These are phyloP conservation scores for Liasis olivaceus DNA, from an alignment of 2,797 vertebrate species.

Conservation along the genomic window DNA sequence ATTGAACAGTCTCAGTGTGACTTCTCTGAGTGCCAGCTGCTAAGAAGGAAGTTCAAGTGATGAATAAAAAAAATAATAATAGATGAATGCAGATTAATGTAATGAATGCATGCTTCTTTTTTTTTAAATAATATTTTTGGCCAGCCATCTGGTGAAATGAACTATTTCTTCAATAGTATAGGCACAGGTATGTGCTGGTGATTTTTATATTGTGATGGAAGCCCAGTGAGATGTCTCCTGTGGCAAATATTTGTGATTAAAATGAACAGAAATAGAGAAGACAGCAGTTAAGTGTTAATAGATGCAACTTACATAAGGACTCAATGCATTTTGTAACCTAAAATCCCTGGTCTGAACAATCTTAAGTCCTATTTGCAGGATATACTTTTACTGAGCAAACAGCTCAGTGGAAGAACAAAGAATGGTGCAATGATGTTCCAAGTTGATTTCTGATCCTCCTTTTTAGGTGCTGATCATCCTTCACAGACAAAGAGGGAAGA, in stretches of 20 bases:
- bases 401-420: background rate
- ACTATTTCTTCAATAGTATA: background rate
- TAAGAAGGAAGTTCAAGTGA: background rate
- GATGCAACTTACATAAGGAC: background rate
- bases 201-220: background rate
- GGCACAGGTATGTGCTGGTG: background rate
- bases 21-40: slow-evolving; percentile 38
- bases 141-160: background rate
- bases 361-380: no score
- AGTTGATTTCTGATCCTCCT: background rate
- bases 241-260: background rate
- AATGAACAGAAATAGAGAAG: background rate
- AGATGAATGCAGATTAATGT: background rate
- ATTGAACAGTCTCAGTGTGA: slow-evolving; percentile 46
- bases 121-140: background rate
- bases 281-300: background rate
- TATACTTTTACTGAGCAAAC: background rate
- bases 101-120: background rate
- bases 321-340: background rate
- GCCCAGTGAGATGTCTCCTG: background rate
- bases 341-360: background rate
- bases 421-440: background rate
- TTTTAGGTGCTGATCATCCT: background rate
- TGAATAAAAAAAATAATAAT: background rate
- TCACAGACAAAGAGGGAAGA: background rate